Conservation (phyloP, 2,113 vertebrate genomes). For the Ceyx melanurus region DNA sequence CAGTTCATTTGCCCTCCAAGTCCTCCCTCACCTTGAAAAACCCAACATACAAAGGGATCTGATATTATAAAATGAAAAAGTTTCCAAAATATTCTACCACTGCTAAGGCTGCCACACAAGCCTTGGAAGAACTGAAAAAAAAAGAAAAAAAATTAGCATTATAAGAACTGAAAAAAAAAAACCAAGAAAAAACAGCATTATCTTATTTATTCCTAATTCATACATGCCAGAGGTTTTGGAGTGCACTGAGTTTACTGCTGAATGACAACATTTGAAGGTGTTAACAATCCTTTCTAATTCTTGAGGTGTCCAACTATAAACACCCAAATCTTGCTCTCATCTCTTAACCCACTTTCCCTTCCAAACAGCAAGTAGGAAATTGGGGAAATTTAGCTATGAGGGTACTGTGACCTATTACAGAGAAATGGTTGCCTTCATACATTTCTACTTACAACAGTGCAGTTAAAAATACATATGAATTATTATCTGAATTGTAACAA, state of each 20-base stretch:
- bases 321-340: neutral
- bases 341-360: neutral
- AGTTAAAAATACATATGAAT: neutral
- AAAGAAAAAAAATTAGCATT: neutral
- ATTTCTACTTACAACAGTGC: neutral
- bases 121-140: neutral
- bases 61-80: neutral
- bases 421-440: neutral
- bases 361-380: neutral
- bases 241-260: neutral
- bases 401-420: neutral
- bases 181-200: neutral
- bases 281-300: neutral
- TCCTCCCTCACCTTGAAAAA: neutral
- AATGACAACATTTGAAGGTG: neutral
- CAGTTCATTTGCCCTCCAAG: rapidly evolving
- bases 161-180: neutral
- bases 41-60: neutral
- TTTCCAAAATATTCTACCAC: neutral
- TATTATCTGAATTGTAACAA: neutral
- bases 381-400: neutral
- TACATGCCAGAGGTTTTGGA: neutral
- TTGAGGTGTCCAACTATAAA: neutral
- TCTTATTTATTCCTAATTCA: neutral
- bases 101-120: neutral